Conservation (phyloP, 2,797 vertebrate genomes). For the Silurus lanzhouensis region DNA sequence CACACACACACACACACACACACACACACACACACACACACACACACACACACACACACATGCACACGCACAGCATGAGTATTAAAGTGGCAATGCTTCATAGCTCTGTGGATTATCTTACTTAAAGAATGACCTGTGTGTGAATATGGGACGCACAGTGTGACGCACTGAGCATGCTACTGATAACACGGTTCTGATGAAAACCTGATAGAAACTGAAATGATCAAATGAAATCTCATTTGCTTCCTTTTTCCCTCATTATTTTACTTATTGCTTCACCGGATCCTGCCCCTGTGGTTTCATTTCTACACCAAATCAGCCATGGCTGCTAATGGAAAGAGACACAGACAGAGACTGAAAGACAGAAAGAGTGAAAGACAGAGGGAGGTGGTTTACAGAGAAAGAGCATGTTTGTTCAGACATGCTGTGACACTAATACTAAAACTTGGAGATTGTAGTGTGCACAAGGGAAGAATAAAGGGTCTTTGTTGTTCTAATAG, state of each 20-base stretch:
- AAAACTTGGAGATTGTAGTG: constrained; percentile 19
- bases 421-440: constrained; percentile 40
- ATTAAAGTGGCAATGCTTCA: constrained; percentile 27
- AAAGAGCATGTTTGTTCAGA: constrained; percentile 17
- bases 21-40: not conserved
- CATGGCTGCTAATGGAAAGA: not conserved
- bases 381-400: not conserved
- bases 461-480: constrained; percentile 29
- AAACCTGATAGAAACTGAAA: constrained; percentile 73
- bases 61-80: not conserved
- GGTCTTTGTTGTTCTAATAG: constrained; percentile 34
- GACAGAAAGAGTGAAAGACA: not conserved
- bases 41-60: not conserved
- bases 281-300: constrained; percentile 35
- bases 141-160: constrained; percentile 69
- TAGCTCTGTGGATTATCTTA: constrained; percentile 65
- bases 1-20: not conserved
- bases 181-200: constrained; percentile 62
- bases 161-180: constrained; percentile 58
- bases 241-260: constrained; percentile 57
- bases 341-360: not conserved
- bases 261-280: constrained; percentile 30
- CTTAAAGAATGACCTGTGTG: constrained; percentile 62
- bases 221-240: constrained; percentile 72
- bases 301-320: constrained; percentile 39